These are phyloP conservation scores for Fukomys damarensis DNA, from an alignment of 2,113 vertebrate genomes.

Conservation along the genomic window DNA sequence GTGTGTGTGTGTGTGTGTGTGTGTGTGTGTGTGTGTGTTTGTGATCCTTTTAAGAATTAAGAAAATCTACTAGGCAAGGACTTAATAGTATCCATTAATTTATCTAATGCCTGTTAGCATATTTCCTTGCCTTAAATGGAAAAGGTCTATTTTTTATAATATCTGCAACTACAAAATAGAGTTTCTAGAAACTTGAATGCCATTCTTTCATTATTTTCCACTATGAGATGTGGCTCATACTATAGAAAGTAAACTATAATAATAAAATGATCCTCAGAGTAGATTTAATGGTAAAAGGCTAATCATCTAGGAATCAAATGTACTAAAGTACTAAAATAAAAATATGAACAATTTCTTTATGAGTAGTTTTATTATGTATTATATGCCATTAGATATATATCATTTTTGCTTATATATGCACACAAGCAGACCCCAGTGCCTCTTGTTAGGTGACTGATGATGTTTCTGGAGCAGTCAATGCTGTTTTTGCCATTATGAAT, in stretches of 20 bases:
- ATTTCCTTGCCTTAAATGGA: conserved; percentile 6
- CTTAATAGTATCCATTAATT: background rate
- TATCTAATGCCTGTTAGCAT: background rate
- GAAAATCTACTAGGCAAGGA: background rate
- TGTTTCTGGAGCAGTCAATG: background rate
- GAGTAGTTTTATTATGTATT: background rate
- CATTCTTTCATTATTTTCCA: background rate
- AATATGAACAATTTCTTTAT: background rate
- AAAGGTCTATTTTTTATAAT: background rate
- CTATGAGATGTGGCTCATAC: background rate
- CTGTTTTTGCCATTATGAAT: background rate
- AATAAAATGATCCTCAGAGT: background rate
- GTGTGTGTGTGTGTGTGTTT: background rate
- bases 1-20: background rate
- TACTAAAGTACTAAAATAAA: background rate
- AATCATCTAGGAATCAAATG: background rate
- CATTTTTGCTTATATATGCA: background rate
- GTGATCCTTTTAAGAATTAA: background rate
- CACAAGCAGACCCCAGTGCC: background rate
- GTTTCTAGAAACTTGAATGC: background rate
- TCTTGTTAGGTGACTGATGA: background rate
- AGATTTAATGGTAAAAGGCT: background rate
- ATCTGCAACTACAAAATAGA: background rate
- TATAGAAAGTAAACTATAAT: background rate
- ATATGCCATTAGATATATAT: background rate